Base-by-base conservation (phyloP, 1,140 invertebrate genomes). In the Drosophila bifasciata region DNA sequence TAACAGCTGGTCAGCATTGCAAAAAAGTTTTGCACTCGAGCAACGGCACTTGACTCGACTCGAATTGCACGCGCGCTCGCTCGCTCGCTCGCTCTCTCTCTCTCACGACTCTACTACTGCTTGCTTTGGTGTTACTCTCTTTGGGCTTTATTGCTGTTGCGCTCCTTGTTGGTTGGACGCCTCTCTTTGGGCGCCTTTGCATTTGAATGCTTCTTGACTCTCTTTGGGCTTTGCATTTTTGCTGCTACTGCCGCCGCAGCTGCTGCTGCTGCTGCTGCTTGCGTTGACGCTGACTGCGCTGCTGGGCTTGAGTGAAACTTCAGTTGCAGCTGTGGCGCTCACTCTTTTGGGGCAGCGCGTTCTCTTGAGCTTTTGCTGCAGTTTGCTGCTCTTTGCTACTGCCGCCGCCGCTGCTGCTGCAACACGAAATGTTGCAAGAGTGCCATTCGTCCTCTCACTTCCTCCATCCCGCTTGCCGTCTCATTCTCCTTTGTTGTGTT, bases 371-470 rank as follows among this genome's bases (percentile, higher is more conserved):
- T 16, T n/a, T 8, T n/a, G 48, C 25, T 41, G 44, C 46, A 49
- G 41, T 68, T 36, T 13, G 32, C 53, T 43, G 16, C 28, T 58
- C 17, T 52, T 17, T 63, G 43, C 44, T 23, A 32, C 19, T n/a
- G 60, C 78, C 51, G 41, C 9, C 66, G 15, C 50, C 40, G 9
- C 40, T 69, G 60, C 53, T 69, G 66, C 40, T 49, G 66, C 66
- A 69, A 69, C 66, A 69, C 44, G 1, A 49, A 69, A 69, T 69
- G 66, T 69, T 69, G 66, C 44, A 57, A 36, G 19, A 13, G 32
- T 36, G 32, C 32, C 8, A 11, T 9, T 11, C 9, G 8, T 4
- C 28, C 28, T 32, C 28, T 32, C 25, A 2, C 8, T 28, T 7
- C 7, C 28, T 28, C 7, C 9, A 9, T 3, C 28, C 4, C 28